Evolutionary conservation across 2,797 vertebrate species (phyloP), one percentile per base, ranked within the genome.

Genomic region (Anguilla megastoma): DNA sequence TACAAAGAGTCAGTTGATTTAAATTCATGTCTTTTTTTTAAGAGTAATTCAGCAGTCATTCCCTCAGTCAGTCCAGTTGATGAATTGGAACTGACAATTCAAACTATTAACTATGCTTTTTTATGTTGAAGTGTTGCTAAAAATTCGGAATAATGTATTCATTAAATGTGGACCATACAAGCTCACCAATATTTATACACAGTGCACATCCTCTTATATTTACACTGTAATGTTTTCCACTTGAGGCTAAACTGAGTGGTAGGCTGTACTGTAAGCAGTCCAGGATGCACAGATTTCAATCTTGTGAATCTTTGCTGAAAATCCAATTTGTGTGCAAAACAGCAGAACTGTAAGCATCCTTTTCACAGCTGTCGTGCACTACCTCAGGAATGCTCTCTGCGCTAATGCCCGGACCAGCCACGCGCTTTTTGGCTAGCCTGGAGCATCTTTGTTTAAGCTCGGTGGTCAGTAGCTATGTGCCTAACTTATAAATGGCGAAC

Each of bases 351-450:
- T 76, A 41, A 76, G 18, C 36, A 2, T 21, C 41, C 5, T 3
- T 76, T 76, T 76, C 12, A 41, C 36, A 76, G 71, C 3, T 76
- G 71, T 5, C 56, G 69, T 30, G 41, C 1, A 66, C 48, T 45
- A 6, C 30, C 48, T 36, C 69, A 60, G 45, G 85, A 10, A 18
- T 86, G 36, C 41, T 52, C 4, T n/a, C 41, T 27, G 27, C 48
- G 21, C 9, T 12, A 6, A 74, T 12, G 58, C 52, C 85, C n/a
- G 48, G 85, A 16, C 2, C 63, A 71, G 63, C 24, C 45, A 69
- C 33, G 41, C 58, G 36, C 54, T 48, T 24, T 54, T 66, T 86
- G 66, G 45, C 66, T 86, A 48, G 66, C 85, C 85, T 74, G 41
- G 12, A 71, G 63, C 14, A 71, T n/a, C 66, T n/a, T 14, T n/a